A percentile compares a stretch with the other conserved stretches of the same genome.
Evolutionary conservation across 2,797 vertebrate genomes (phyloP).

Genomic region (Tangara arthus): DNA sequence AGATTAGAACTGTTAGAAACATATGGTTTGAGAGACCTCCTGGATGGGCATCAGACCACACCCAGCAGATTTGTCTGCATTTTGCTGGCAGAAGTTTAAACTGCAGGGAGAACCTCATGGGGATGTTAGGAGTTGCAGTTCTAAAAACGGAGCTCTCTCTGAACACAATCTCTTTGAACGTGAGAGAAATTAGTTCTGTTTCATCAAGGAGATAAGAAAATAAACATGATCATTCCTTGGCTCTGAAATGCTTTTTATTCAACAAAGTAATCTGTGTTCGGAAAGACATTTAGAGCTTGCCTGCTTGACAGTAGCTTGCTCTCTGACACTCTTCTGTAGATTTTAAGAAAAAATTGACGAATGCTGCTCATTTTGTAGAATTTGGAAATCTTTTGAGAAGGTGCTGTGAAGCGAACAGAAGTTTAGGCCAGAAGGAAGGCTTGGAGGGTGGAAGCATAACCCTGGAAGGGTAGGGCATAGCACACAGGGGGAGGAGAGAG

Average conservation of each 20-base stretch:
- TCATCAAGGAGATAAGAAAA: slow-evolving; percentile 51
- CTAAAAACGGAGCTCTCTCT: neutral
- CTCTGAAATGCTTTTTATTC: slow-evolving; percentile 37
- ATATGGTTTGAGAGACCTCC: neutral
- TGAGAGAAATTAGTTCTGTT: slow-evolving; percentile 29
- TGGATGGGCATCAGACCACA: neutral
- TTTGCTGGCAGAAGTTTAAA: slow-evolving; percentile 17
- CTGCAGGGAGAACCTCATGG: neutral
- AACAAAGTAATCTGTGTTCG: slow-evolving; percentile 14
- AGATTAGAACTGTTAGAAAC: neutral
- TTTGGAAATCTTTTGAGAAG: slow-evolving; percentile 3
- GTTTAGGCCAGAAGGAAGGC: neutral
- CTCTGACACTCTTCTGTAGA: neutral
- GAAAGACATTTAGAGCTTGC: neutral
- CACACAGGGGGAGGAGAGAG: neutral
- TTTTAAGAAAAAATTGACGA: neutral
- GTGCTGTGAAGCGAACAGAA: neutral
- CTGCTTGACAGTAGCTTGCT: slow-evolving; percentile 20
- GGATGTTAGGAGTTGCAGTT: neutral
- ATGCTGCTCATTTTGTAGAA: neutral
- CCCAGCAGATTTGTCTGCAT: slow-evolving; percentile 1
- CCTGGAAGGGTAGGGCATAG: neutral
- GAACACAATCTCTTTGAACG: slow-evolving; percentile 8
- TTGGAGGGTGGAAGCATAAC: neutral
- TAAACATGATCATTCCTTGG: slow-evolving; percentile 37